A percentile compares a stretch with the other conserved stretches of the same genome.
phyloP scores from a whole-genome alignment of 2,797 vertebrate genomes.

The Delichon dasypus region DNA sequence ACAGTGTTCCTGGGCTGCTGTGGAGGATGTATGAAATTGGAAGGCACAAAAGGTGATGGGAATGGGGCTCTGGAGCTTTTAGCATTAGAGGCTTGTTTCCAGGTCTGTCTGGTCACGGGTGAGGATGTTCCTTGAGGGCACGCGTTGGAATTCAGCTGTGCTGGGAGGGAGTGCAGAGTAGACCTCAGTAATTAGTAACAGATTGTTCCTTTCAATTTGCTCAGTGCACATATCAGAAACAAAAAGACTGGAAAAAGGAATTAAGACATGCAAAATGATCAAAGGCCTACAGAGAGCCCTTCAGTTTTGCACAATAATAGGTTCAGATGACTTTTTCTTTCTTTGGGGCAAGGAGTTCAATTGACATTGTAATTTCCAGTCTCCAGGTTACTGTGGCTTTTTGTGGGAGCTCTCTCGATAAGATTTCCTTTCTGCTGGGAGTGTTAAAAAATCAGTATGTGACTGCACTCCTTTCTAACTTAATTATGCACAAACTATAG shows the following conservation, averaged over 20 bases:
- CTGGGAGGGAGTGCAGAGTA: not conserved
- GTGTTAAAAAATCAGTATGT: conserved; percentile 12
- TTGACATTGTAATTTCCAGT: conserved; percentile 8
- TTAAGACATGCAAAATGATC: conserved; percentile 33
- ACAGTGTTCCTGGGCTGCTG: not conserved
- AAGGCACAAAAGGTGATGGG: rapidly evolving
- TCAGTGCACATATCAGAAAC: not conserved
- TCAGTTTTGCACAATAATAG: conserved; percentile 27
- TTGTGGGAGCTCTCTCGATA: not conserved
- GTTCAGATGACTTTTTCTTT: conserved; percentile 18
- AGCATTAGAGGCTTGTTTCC: not conserved
- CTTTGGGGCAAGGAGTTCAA: not conserved
- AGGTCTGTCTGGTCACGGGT: not conserved
- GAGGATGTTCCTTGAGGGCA: not conserved
- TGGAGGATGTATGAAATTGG: not conserved
- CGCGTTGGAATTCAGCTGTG: not conserved
- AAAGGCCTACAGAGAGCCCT: not conserved
- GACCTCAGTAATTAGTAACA: not conserved
- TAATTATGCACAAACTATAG: conserved; percentile 48
- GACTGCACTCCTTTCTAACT: not conserved
- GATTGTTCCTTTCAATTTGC: not conserved
- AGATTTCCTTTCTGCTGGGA: not conserved
- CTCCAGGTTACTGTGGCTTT: not conserved
- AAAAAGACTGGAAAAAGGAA: conserved; percentile 9
- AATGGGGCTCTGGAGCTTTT: not conserved